These are phyloP conservation scores for Agrotis exclamationis DNA, from an alignment of 2,888 invertebrate species.

Conservation along the genomic window DNA sequence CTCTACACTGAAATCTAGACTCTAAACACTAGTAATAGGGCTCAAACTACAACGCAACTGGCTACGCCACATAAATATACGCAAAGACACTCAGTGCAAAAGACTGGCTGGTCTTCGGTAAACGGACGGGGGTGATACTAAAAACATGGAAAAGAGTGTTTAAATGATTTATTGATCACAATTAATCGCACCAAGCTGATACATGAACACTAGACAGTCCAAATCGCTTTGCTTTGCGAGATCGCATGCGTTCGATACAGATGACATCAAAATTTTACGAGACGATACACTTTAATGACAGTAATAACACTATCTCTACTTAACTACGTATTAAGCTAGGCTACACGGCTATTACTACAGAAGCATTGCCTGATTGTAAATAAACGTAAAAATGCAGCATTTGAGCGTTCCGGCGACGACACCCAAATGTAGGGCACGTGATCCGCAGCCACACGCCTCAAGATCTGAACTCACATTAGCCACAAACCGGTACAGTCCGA, in stretches of 20 bases:
- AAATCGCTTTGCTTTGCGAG: constrained; percentile 72
- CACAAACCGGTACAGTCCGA: constrained; percentile 85
- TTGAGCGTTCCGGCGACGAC: constrained; percentile 83
- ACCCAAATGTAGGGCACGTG: constrained; percentile 88
- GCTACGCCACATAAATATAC: constrained; percentile 76
- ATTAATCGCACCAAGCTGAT: constrained; percentile 59
- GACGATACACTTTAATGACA: constrained; percentile 70
- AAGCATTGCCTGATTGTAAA: constrained; percentile 83
- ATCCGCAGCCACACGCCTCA: constrained; percentile 80
- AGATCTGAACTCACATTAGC: constrained; percentile 88
- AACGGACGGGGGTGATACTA: constrained; percentile 70
- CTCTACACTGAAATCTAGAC: constrained; percentile 70
- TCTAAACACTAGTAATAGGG: constrained; percentile 73
- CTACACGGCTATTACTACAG: constrained; percentile 69
- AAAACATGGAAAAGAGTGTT: constrained; percentile 65
- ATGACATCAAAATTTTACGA: constrained; percentile 73
- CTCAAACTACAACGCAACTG: constrained; percentile 69
- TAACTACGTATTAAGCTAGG: constrained; percentile 58
- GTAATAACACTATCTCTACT: constrained; percentile 58
- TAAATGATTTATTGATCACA: constrained; percentile 63
- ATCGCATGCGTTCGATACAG: constrained; percentile 79
- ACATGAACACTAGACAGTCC: constrained; percentile 55
- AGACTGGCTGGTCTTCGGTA: constrained; percentile 67
- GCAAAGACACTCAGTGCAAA: constrained; percentile 70
- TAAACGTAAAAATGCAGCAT: constrained; percentile 82